Evolutionary conservation across 2,113 vertebrate genomes (phyloP).

Genomic region (Dicrurus megarhynchus): DNA sequence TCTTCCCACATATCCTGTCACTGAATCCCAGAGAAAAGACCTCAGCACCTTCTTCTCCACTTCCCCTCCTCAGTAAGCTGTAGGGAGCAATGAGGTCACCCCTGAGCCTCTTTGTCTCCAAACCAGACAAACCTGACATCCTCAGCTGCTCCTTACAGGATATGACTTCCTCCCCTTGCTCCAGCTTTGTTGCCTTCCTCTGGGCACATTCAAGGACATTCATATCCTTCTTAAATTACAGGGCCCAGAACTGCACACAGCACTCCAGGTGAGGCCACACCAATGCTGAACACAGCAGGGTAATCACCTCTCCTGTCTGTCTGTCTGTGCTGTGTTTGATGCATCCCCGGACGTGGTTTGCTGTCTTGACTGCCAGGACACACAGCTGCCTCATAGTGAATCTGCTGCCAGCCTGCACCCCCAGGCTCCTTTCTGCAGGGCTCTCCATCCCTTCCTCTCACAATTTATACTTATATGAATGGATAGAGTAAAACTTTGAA

Average conservation of each 20-base stretch:
- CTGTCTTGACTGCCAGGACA: neutral
- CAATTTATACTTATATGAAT: neutral
- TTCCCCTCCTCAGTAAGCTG: neutral
- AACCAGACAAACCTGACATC: neutral
- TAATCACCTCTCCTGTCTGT: neutral
- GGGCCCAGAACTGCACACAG: neutral
- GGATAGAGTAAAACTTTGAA: neutral
- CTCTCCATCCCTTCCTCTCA: neutral
- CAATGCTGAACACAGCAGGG: neutral
- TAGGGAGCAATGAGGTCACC: neutral
- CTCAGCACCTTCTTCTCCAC: neutral
- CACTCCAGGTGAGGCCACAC: rapidly evolving
- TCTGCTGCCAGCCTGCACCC: neutral
- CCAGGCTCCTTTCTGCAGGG: neutral
- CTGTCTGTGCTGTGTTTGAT: neutral
- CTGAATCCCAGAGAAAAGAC: neutral
- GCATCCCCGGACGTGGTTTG: neutral
- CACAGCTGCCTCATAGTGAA: neutral
- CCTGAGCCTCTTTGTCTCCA: neutral
- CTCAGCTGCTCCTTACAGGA: neutral
- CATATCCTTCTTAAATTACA: neutral
- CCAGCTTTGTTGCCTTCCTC: neutral
- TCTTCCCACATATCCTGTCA: neutral
- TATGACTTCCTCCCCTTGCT: neutral
- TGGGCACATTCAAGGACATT: neutral